Base-by-base conservation (phyloP, 2,888 invertebrate species). In the Sarcophaga variegata region DNA sequence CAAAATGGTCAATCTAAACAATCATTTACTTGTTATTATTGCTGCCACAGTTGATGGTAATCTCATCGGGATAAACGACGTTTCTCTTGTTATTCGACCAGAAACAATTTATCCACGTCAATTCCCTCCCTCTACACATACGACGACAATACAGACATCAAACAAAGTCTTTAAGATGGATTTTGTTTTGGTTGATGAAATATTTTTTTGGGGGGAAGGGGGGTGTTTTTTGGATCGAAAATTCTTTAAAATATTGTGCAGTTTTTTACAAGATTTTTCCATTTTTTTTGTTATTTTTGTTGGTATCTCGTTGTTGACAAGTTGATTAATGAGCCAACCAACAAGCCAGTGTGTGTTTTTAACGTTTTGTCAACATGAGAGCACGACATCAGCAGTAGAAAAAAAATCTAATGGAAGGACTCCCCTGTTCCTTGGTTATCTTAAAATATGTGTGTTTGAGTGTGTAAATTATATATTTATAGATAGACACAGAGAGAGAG, bases 281-380 rank as follows among this genome's bases (percentile, higher is more conserved):
- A 45, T n/a, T 20, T 59, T 27, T 47, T 37, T 74, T 20, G 1
- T 2, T 70, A 47, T 20, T 69, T 62, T 49, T 75, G 10, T 54
- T 25, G 11, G 22, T 76, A n/a, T 3, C 25, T 63, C 67, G 27
- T 14, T 45, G 62, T 70, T 74, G 72, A 78, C 81, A 84, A 64
- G 78, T 81, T 87, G 86, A 87, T 87, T 84, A 84, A 87, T 87
- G 84, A 81, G 81, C 47, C 81, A 62, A 37, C 10, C 37, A 37
- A 0, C 37, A 10, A 37, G 37, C 8, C 64, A 81, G 78, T 87
- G 83, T 64, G 62, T 87, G 37, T 10, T 37, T 78, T 84, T 71
- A 87, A 87, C 78, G 70, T 84, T 84, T 87, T 87, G 86, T 84
- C 86, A 87, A 87, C 84, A 87, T 77, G 72, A 80, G 77, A 83